Evolutionary conservation across 2,888 invertebrate genomes (phyloP).

Genomic region (Orthonevra nobilis): DNA sequence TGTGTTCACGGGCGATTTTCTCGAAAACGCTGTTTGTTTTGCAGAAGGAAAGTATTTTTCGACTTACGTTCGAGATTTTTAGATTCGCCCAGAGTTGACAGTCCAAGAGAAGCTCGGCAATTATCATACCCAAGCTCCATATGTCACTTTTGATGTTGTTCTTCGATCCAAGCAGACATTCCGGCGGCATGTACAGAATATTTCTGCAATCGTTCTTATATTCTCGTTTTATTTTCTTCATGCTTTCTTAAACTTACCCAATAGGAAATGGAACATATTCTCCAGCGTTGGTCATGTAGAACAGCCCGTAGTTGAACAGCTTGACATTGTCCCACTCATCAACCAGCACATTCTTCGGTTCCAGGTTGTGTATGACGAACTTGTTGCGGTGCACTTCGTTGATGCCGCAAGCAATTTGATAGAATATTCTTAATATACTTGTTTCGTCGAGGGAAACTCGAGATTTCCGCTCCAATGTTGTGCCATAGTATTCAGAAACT

Average conservation of each 20-base stretch:
- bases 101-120: constrained; percentile 89
- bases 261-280: constrained; percentile 94
- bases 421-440: constrained; percentile 84
- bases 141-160: constrained; percentile 91
- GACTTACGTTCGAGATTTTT: constrained; percentile 86
- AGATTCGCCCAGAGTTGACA: constrained; percentile 86
- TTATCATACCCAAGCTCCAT: constrained; percentile 96
- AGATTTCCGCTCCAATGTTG: constrained; percentile 83
- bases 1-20: constrained; percentile 89
- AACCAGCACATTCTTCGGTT: constrained; percentile 90
- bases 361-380: constrained; percentile 90
- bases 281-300: constrained; percentile 93
- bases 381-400: constrained; percentile 86
- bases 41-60: constrained; percentile 85
- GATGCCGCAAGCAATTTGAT: constrained; percentile 88
- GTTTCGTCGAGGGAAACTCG: constrained; percentile 81
- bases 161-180: constrained; percentile 85
- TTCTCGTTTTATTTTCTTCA: neutral
- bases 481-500: constrained; percentile 89
- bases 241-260: constrained; percentile 82
- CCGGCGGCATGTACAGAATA: constrained; percentile 90
- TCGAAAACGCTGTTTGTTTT: constrained; percentile 82
- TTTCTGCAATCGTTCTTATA: too few species aligned
- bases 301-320: constrained; percentile 95
- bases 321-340: constrained; percentile 88